Percentiles rank a stretch among this genome's conserved stretches.
These are phyloP conservation scores for Chaitophorus viminalis DNA, from an alignment of 2,888 invertebrate genomes.

Conservation along the genomic window DNA sequence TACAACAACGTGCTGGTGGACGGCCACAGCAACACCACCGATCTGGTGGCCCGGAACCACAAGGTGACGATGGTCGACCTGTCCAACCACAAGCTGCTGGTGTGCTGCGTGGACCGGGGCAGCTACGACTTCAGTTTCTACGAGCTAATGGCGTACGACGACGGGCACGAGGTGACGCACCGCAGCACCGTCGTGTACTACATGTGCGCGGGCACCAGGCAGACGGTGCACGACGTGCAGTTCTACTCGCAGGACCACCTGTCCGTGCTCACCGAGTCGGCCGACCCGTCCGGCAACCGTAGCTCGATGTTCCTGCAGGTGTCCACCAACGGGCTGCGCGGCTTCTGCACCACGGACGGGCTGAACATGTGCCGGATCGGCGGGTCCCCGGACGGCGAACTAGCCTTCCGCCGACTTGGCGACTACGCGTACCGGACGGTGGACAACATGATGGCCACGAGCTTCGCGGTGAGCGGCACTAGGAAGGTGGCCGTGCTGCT, in stretches of 20 bases:
- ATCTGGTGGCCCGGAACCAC: not conserved
- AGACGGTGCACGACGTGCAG: constrained; percentile 75
- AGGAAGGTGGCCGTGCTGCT: constrained; percentile 86
- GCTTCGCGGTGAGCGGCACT: constrained; percentile 86
- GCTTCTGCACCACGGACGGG: constrained; percentile 39
- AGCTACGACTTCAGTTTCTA: constrained; percentile 52
- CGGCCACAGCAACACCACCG: not conserved
- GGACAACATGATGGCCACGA: constrained; percentile 75
- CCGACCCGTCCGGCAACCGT: constrained; percentile 24
- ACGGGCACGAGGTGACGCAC: constrained; percentile 26
- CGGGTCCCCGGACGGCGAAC: not conserved
- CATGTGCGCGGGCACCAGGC: constrained; percentile 52
- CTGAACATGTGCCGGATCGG: constrained; percentile 7
- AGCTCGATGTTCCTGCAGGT: constrained; percentile 62
- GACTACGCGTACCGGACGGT: constrained; percentile 69
- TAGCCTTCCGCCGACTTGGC: constrained; percentile 1
- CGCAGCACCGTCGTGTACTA: constrained; percentile 43
- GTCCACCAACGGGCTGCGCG: constrained; percentile 50
- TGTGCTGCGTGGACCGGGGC: constrained; percentile 37
- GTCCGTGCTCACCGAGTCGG: constrained; percentile 76
- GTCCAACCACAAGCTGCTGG: constrained; percentile 61
- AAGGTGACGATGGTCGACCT: constrained; percentile 60
- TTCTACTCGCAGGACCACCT: constrained; percentile 80
- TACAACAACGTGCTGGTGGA: constrained; percentile 41
- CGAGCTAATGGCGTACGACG: constrained; percentile 53